Conservation (phyloP, 2,113 vertebrate species). For the Rissa tridactyla region DNA sequence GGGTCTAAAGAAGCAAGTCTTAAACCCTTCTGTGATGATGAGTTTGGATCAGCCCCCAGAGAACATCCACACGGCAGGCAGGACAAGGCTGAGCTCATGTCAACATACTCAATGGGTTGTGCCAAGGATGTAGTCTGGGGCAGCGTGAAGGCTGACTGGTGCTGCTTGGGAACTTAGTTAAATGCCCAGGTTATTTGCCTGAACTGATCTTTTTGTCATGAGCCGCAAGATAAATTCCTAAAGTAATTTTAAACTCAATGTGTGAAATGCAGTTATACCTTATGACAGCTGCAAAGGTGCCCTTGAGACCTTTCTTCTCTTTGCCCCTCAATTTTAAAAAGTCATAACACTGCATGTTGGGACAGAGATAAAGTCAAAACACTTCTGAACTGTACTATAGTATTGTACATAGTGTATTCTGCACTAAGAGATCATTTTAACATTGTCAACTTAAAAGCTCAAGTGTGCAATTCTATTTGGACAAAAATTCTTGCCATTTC, state of each 20-base stretch:
- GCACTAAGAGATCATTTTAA: not conserved
- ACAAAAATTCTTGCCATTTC: not conserved
- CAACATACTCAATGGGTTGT: not conserved
- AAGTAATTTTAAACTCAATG: not conserved
- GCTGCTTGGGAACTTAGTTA: not conserved
- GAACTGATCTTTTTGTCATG: not conserved
- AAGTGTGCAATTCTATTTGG: not conserved
- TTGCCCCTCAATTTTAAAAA: not conserved
- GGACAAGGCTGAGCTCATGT: not conserved
- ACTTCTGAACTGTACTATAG: not conserved
- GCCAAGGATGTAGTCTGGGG: not conserved
- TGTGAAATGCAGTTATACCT: not conserved
- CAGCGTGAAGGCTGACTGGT: not conserved
- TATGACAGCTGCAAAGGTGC: not conserved
- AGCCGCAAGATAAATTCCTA: not conserved
- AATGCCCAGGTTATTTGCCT: not conserved
- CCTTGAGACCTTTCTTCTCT: conserved; percentile 5
- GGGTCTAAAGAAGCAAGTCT: not conserved
- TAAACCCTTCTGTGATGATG: not conserved
- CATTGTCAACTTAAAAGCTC: not conserved
- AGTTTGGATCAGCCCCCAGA: not conserved
- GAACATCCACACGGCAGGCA: not conserved
- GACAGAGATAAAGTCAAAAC: not conserved
- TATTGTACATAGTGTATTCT: not conserved
- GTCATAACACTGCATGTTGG: not conserved